Evolutionary conservation across 2,113 vertebrate species (phyloP), one percentile per base, ranked within the genome.

Genomic region (Ivindomyrus marchei): DNA sequence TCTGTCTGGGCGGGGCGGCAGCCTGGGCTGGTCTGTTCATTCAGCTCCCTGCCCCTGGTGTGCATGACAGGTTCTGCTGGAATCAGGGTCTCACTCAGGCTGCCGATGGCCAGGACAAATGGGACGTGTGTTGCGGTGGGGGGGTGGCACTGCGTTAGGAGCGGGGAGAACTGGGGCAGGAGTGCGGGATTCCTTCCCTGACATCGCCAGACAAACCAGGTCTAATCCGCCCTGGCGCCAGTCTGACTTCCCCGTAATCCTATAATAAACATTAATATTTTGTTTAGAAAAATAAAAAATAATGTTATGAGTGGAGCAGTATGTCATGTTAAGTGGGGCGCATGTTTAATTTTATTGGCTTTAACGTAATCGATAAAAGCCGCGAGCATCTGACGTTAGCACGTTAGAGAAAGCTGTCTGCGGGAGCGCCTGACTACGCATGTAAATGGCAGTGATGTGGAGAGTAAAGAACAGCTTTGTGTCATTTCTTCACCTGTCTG

Each of bases 401-500:
- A 24, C 27, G 27, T 53, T 56, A 3, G 85, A 10, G 50, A 52
- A 36, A 39, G 9, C 50, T 47, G 50, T 92, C 85, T 92, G 49
- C 52, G 27, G 47, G 90, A 90, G 90, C 87, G 90, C 77, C 89
- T 58, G 36, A 58, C 74, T 90, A 86, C 85, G 84, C 77, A 42
- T 8, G 87, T 91, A 90, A 58, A 85, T 77, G 88, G 93, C 94
- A 93, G 93, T 92, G 90, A 90, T 88, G 56, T 21, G 87, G 3
- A 21, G 50, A 31, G 89, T 91, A 91, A 92, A 95, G 95, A 94
- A 45, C 91, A 90, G 93, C 93, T 96, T 95, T 96, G 93, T 95
- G 95, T 92, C 89, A 91, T 93, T 93, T 93, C 93, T 94, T 94
- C 91, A 92, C 93, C 91, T 92, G 94, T 94, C 94, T 94, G 91